Percentiles rank a stretch among this genome's conserved stretches.
These are phyloP conservation scores for Muscicapa striata DNA, from an alignment of 2,797 vertebrate species.

Conservation along the genomic window DNA sequence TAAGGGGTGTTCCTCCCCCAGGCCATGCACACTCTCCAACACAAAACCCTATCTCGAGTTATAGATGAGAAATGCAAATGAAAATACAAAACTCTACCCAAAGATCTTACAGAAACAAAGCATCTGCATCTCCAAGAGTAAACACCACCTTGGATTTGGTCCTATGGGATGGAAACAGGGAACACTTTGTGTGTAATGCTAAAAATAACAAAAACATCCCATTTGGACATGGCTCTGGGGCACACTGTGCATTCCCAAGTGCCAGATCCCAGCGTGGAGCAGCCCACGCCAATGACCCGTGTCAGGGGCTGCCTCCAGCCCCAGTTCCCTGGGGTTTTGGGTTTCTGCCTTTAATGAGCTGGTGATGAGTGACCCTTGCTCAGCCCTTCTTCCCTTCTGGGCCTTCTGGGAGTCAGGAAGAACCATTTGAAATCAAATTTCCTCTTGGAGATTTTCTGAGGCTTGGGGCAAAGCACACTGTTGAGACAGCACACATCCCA, in stretches of 20 bases:
- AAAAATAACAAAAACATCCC: not conserved
- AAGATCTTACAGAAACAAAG: not conserved
- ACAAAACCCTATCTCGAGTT: not conserved
- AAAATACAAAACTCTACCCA: not conserved
- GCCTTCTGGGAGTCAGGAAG: not conserved
- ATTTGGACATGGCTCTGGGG: not conserved
- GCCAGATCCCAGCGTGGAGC: not conserved
- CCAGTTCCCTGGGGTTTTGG: not conserved
- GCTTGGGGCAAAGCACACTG: fast-evolving
- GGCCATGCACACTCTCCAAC: not conserved
- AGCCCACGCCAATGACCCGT: not conserved
- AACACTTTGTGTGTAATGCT: not conserved
- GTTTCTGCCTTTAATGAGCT: slow-evolving; percentile 41
- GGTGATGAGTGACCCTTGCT: slow-evolving; percentile 37
- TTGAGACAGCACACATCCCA: not conserved
- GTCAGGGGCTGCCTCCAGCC: not conserved
- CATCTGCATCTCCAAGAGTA: not conserved
- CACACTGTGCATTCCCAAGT: not conserved
- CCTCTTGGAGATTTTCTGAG: not conserved
- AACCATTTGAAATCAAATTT: slow-evolving; percentile 5
- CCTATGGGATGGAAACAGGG: not conserved
- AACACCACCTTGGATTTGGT: not conserved
- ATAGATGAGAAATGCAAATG: not conserved
- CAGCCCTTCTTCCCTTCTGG: not conserved
- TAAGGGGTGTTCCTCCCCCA: not conserved